Evolutionary conservation across 2,888 invertebrate species (phyloP).

Genomic region (Cylloceria caligata): DNA sequence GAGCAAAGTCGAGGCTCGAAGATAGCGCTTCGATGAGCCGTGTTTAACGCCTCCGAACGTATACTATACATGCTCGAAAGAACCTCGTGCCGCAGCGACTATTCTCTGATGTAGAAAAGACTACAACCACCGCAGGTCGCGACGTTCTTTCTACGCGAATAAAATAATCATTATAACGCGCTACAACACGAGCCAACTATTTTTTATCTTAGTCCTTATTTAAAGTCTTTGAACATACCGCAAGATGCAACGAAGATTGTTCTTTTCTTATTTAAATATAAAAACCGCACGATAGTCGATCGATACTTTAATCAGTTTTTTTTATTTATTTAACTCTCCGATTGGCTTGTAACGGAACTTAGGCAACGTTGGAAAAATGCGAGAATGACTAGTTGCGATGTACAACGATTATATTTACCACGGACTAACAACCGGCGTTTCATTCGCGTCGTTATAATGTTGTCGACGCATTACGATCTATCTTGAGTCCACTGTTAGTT

Average conservation of each 20-base stretch:
- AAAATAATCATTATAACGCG: slow-evolving; percentile 42
- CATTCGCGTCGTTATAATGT: too few species aligned
- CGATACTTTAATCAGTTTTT: not conserved
- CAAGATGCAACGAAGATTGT: not conserved
- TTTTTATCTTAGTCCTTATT: not conserved
- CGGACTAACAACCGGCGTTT: too few species aligned
- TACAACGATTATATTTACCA: too few species aligned
- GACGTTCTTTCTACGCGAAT: slow-evolving; percentile 40
- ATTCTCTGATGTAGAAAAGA: slow-evolving; percentile 26
- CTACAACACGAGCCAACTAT: not conserved
- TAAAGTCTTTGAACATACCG: not conserved
- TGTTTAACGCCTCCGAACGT: slow-evolving; percentile 65
- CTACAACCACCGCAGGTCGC: not conserved
- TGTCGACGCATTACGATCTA: too few species aligned
- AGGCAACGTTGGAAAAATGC: too few species aligned
- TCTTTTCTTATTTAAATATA: not conserved
- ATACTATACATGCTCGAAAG: slow-evolving; percentile 34
- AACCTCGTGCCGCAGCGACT: slow-evolving; percentile 35
- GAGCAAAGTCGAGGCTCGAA: slow-evolving; percentile 69
- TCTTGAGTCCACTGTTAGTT: too few species aligned
- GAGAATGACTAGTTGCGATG: not conserved
- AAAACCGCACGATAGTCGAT: not conserved
- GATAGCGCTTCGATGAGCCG: slow-evolving; percentile 72
- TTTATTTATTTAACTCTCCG: not conserved
- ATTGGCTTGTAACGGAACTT: too few species aligned